Base-by-base conservation (phyloP, 2,888 invertebrate genomes). In the Cancer borealis region DNA sequence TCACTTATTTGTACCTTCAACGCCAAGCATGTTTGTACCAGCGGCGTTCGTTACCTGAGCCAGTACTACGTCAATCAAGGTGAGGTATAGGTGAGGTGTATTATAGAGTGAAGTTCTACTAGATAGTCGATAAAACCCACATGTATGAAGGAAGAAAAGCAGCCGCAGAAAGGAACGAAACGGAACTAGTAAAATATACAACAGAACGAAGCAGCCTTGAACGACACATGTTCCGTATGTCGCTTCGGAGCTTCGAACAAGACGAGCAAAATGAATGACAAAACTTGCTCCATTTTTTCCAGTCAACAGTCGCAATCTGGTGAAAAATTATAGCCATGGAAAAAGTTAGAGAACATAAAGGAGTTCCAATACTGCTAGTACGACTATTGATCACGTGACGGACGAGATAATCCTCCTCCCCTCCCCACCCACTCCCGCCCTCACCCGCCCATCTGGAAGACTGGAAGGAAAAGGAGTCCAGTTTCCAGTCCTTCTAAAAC, bases 401-500 rank as follows among this genome's bases (percentile, higher is more conserved):
- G 66, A 17, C 54, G 54, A 21, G 66, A n/a, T n/a, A n/a, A n/a
- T 66, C 21, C 66, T n/a, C 66, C 66, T n/a, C 66, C 5, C 66
- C 6, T 4, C 66, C n/a, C 66, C 66, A 4, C 0, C 1, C n/a
- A 0, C 66, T 21, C n/a, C 6, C 8, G 14, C 60, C 60, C 60
- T 17, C 14, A 66, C 17, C 17, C 66, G 6, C 66, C n/a, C 66
- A 21, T n/a, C 66, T 66, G 21, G n/a, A 66, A n/a, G n/a, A 66
- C 66, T n/a, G 21, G n/a, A n/a, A 1, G 17, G n/a, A n/a, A 6
- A 66, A n/a, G 66, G 66, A 66, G 66, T n/a, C 5, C 21, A 66
- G 66, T n/a, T 66, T 21, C 66, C 66, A n/a, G 66, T 66, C n/a
- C n/a, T n/a, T 66, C 66, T 66, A 66, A 66, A 66, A 66, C 66